These are phyloP conservation scores for Poecilobothrus nobilitatus DNA, from an alignment of 2,888 invertebrate species.

Conservation along the genomic window DNA sequence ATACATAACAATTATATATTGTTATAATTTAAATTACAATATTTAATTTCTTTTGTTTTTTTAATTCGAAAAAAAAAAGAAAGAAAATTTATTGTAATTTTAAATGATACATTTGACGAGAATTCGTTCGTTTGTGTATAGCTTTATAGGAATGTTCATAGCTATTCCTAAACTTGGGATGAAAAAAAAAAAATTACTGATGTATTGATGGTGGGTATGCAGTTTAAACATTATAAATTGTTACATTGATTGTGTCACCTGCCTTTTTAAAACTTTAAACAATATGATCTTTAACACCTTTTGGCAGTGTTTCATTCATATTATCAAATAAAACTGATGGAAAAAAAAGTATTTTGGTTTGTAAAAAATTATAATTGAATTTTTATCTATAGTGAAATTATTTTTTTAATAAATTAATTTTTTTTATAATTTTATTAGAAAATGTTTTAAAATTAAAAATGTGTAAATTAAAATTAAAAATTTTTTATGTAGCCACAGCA, in stretches of 20 bases:
- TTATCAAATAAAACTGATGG: not conserved
- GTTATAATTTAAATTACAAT: not conserved
- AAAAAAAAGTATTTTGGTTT: not conserved
- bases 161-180: constrained; percentile 43
- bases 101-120: constrained; percentile 23
- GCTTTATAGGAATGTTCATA: constrained; percentile 43
- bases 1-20: constrained; percentile 23
- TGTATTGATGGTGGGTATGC: constrained; percentile 19
- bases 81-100: constrained; percentile 28
- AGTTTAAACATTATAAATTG: constrained; percentile 10
- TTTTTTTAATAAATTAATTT: not conserved
- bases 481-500: constrained; percentile 5
- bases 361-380: not conserved
- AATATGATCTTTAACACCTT: constrained; percentile 16
- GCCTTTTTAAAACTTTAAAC: constrained; percentile 5
- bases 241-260: constrained; percentile 13
- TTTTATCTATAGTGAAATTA: not conserved
- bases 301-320: constrained; percentile 12
- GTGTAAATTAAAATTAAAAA: not conserved
- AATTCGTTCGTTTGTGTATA: constrained; percentile 38
- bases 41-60: constrained; percentile 21
- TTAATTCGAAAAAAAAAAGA: constrained; percentile 21
- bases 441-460: no score
- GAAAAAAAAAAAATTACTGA: constrained; percentile 27
- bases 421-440: no score